These are phyloP conservation scores for Epizoanthus stellaris DNA, from an alignment of 92 coral and sea anemone genomes.

Conservation along the genomic window DNA sequence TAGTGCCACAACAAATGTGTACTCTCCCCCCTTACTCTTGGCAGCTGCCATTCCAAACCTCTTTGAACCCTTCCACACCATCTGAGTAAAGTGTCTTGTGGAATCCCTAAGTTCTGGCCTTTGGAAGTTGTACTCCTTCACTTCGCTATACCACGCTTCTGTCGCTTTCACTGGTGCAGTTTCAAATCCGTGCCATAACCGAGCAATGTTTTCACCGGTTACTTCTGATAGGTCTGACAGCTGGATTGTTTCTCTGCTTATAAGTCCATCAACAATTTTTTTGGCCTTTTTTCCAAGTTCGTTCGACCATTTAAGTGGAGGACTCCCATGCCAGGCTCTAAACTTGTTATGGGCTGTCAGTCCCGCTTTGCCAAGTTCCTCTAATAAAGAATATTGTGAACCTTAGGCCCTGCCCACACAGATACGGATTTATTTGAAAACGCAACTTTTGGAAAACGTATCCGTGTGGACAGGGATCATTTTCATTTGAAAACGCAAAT, in stretches of 20 bases:
- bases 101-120: slow-evolving; percentile 68
- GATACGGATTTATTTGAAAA: too few relatives aligned
- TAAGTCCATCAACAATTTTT: slow-evolving; percentile 61
- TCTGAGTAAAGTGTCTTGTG: slow-evolving; percentile 80
- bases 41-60: slow-evolving; percentile 78
- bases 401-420: too few relatives aligned
- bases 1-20: slow-evolving; percentile 78
- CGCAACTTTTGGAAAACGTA: too few relatives aligned
- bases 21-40: slow-evolving; percentile 53
- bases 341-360: slow-evolving; percentile 81
- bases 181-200: slow-evolving; percentile 59
- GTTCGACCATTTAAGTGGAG: slow-evolving; percentile 78
- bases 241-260: slow-evolving; percentile 43
- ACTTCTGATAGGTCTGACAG: slow-evolving; percentile 55
- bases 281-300: slow-evolving; percentile 75
- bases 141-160: slow-evolving; percentile 83
- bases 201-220: slow-evolving; percentile 80
- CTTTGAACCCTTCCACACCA: slow-evolving; percentile 82
- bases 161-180: slow-evolving; percentile 85
- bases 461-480: too few relatives aligned
- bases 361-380: slow-evolving; percentile 82
- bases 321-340: slow-evolving; percentile 82
- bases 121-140: slow-evolving; percentile 69
- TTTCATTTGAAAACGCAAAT: too few relatives aligned
- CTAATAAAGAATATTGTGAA: slow-evolving; percentile 42